Evolutionary conservation across 2,797 vertebrate species (phyloP), one percentile per base, ranked within the genome.

Genomic region (Gymnocypris eckloni): DNA sequence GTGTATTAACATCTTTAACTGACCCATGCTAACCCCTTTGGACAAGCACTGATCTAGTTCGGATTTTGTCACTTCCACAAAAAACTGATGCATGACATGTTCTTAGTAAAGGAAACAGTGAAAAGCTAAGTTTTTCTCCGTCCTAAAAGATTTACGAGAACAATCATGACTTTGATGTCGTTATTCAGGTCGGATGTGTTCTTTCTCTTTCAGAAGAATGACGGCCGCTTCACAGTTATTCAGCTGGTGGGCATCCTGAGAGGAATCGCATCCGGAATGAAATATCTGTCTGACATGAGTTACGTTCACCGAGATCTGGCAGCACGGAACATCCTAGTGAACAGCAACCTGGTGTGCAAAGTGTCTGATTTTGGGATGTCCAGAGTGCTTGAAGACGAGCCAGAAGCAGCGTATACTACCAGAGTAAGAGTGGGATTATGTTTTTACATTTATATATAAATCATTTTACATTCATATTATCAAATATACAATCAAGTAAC

Each of bases 361-460:
- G 89, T 90, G 16, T 89, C 89, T 0, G 88, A 90, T 81, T 90
- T 90, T 22, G 89, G 89, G 25, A 90, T 90, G 89, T 90, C 89
- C 73, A 79, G 89, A 66, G 87, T 90, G 61, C 88, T 90, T 20
- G 89, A 90, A 75, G 89, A 90, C 22, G 86, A 90, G 50, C 89
- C 89, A 45, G 89, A 90, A 37, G 89, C 83, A 73, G 83, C 89
- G 9, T 90, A 89, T 84, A 89, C 88, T 28, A 90, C 89, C 81
- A 72, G 89, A 83, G 88, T 90, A 43, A 82, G 78, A 66, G 37
- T 45, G 37, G 28, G 75, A 28, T n/a, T 69, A 52, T 79, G 33
- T 33, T 67, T 59, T 72, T 69, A 43, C 77, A 37, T 75, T 16
- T 20, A 64, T 59, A 28, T 25, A 81, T 48, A 15, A 71, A 10